These are phyloP conservation scores for Helicoverpa armigera DNA, from an alignment of 1,140 invertebrate genomes.

Conservation along the genomic window DNA sequence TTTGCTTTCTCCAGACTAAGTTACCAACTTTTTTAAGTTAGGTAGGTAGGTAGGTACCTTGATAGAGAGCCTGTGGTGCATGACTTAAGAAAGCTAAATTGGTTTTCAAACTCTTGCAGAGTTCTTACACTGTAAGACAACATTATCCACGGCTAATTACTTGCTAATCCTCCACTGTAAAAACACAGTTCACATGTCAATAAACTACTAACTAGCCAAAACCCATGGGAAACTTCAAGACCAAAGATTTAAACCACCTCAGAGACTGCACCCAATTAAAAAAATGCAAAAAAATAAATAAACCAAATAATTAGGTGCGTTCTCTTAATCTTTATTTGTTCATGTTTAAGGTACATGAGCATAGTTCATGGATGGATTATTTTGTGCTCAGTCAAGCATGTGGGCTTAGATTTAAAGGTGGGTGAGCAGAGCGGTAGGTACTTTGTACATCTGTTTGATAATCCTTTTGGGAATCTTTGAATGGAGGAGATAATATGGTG, in stretches of 20 bases:
- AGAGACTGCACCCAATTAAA: not conserved
- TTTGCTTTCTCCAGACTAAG: no score
- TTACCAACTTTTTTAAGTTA: no score
- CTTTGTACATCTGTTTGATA: conserved; percentile 12
- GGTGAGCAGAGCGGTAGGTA: conserved; percentile 10
- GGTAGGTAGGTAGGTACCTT: no score
- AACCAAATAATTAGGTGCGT: not conserved
- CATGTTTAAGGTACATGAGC: conserved; percentile 9
- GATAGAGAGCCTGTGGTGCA: no score
- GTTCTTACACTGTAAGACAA: no score
- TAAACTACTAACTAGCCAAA: not conserved
- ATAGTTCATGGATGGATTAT: conserved; percentile 12
- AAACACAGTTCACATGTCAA: no score
- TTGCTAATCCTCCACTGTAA: no score
- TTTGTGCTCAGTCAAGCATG: conserved; percentile 23
- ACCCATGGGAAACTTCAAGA: not conserved
- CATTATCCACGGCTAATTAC: no score
- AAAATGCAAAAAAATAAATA: not conserved
- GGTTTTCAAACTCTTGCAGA: no score
- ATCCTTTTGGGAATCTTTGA: not conserved
- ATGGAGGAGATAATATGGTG: no score
- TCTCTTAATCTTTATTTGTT: not conserved
- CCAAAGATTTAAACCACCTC: not conserved
- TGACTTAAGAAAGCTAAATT: no score
- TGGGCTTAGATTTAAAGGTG: conserved; percentile 11